Conservation (phyloP, 2,888 invertebrate species). For the Andrena dorsata region DNA sequence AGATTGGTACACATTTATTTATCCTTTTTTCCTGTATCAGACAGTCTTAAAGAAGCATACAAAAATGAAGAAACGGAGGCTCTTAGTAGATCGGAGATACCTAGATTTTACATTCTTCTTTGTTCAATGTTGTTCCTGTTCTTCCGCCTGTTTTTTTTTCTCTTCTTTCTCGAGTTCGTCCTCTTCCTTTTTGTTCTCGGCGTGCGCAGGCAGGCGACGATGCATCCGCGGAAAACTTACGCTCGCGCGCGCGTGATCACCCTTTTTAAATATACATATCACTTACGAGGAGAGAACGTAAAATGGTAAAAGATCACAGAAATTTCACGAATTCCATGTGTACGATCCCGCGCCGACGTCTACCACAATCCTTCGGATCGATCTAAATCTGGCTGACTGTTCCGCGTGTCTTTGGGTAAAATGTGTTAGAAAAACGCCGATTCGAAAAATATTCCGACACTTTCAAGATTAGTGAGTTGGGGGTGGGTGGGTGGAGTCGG, state of each 20-base stretch:
- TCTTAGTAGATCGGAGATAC: slow-evolving; percentile 78
- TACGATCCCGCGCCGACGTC: slow-evolving; percentile 47
- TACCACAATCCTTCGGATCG: slow-evolving; percentile 33
- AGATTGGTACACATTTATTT: slow-evolving; percentile 85
- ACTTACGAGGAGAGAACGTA: slow-evolving; percentile 68
- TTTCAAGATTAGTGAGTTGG: slow-evolving; percentile 43
- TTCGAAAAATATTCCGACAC: slow-evolving; percentile 68
- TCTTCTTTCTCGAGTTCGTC: slow-evolving; percentile 40
- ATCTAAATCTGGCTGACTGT: slow-evolving; percentile 5
- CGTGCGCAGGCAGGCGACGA: slow-evolving; percentile 71
- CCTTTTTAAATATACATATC: slow-evolving; percentile 54
- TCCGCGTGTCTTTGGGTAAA: slow-evolving; percentile 39
- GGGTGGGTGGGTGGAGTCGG: slow-evolving; percentile 14
- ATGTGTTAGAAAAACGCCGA: slow-evolving; percentile 59
- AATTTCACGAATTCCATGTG: slow-evolving; percentile 68
- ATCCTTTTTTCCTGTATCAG: slow-evolving; percentile 81
- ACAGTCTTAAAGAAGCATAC: slow-evolving; percentile 84
- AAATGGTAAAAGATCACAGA: slow-evolving; percentile 72
- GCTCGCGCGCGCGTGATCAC: slow-evolving; percentile 57
- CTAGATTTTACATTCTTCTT: slow-evolving; percentile 74
- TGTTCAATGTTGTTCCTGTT: slow-evolving; percentile 43
- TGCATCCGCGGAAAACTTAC: slow-evolving; percentile 59
- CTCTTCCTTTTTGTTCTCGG: slow-evolving; percentile 34
- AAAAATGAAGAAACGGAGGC: slow-evolving; percentile 81
- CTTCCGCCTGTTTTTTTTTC: slow-evolving; percentile 52